These are phyloP conservation scores for Diarsia dahlii DNA, from an alignment of 2,888 invertebrate genomes.

Conservation along the genomic window DNA sequence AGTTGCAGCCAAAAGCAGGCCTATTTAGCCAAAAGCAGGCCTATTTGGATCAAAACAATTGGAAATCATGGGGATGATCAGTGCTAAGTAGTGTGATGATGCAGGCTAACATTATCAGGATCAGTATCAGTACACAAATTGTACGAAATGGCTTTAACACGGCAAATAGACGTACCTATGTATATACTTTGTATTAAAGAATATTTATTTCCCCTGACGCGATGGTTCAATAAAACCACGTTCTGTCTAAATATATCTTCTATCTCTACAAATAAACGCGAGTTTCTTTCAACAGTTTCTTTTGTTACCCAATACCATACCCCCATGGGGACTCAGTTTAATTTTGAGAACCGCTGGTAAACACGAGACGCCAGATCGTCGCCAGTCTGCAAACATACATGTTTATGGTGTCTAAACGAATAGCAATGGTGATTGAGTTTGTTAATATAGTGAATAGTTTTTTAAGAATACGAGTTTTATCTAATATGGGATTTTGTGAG, in stretches of 20 bases:
- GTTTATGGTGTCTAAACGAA: slow-evolving; percentile 34
- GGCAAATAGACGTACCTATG: too few relatives aligned
- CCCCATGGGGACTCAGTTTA: background rate
- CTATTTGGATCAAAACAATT: too few relatives aligned
- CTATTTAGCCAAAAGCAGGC: too few relatives aligned
- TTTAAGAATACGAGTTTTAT: background rate
- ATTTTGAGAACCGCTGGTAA: slow-evolving; percentile 46
- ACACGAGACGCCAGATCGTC: slow-evolving; percentile 45
- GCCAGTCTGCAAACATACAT: slow-evolving; percentile 33
- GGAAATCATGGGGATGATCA: too few relatives aligned
- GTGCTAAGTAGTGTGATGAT: too few relatives aligned
- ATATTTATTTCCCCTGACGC: background rate
- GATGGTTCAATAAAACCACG: background rate
- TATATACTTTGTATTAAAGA: too few relatives aligned
- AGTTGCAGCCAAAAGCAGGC: too few relatives aligned
- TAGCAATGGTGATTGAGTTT: slow-evolving; percentile 20
- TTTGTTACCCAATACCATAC: background rate
- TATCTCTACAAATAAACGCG: background rate
- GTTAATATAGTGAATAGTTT: slow-evolving; percentile 3
- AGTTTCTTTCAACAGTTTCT: background rate
- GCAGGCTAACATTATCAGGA: too few relatives aligned
- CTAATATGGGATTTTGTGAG: too few relatives aligned
- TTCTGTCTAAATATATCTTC: too few relatives aligned
- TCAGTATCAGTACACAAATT: too few relatives aligned
- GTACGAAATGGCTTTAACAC: too few relatives aligned